Evolutionary conservation across 2,113 vertebrate species (phyloP).

Genomic region (Aptenodytes patagonicus): DNA sequence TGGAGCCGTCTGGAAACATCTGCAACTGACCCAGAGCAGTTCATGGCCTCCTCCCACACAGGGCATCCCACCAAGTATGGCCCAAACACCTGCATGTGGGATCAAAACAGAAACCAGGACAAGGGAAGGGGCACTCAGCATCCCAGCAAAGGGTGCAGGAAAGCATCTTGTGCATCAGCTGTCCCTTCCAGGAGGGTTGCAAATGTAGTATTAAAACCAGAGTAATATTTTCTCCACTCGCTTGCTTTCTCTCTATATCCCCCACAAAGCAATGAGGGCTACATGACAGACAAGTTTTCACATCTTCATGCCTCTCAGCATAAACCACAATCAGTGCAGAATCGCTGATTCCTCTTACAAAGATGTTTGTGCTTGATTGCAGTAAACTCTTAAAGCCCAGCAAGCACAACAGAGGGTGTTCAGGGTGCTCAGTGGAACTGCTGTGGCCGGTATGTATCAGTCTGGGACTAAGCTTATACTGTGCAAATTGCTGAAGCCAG

Average conservation of each 20-base stretch:
- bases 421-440: neutral
- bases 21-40: neutral
- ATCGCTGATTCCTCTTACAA: neutral
- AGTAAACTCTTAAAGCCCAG: neutral
- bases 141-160: neutral
- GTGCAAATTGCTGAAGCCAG: constrained; percentile 42
- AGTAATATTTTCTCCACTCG: neutral
- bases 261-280: neutral
- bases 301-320: neutral
- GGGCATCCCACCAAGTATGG: neutral
- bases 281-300: neutral
- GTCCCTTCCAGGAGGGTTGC: neutral
- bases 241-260: neutral
- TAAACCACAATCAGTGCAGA: neutral
- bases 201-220: neutral
- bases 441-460: neutral
- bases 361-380: neutral
- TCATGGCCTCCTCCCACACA: neutral
- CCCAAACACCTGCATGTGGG: fast-evolving
- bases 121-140: neutral
- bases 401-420: neutral
- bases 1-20: neutral
- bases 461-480: constrained; percentile 20
- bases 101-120: neutral
- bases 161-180: neutral